Evolutionary conservation across 2,113 vertebrate genomes (phyloP), one percentile per base, ranked within the genome.

Genomic region (Agelaius tricolor): DNA sequence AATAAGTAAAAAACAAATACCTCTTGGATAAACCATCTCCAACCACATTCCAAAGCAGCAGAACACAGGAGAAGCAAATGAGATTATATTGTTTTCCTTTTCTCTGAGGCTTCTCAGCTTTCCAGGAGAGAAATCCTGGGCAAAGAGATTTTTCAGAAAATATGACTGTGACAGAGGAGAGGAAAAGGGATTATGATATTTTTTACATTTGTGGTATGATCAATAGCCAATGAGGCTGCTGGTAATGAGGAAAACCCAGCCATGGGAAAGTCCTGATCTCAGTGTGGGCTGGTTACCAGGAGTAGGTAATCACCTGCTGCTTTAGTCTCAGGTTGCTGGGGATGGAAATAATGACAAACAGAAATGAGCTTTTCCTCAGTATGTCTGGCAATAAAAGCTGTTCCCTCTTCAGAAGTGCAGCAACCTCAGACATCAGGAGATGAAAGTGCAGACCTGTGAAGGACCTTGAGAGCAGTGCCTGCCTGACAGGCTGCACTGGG

Each of bases 391-490:
- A 11, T 46, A 59, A 87, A 91, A 94, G 83, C 72, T 71, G n/a
- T 55, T 92, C 55, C 68, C 4, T 66, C 24, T 21, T 90, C 19
- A 63, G 75, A 69, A 90, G n/a, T 74, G 51, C 49, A 41, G 51
- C 79, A 90, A 24, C 58, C 74, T 67, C 66, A 79, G 94, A 68
- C 87, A 79, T 79, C 28, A 15, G 85, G 39, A 85, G 79, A 84
- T 84, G 68, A 89, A 95, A 90, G 72, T 5, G 41, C 41, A 94
- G 75, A n/a, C 22, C 46, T 66, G 46, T 31, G 85, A 88, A 51
- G 46, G 68, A 55, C 86, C 63, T 39, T 54, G 26, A 54, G 51
- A 84, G 67, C 9, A 72, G 54, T 19, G 37, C 55, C 58, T 80
- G 82, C 6, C 58, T 84, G 54, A 14, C 24, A 66, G 79, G 31